Conservation (phyloP, 2,113 vertebrate genomes). For the Corynorhinus townsendii region DNA sequence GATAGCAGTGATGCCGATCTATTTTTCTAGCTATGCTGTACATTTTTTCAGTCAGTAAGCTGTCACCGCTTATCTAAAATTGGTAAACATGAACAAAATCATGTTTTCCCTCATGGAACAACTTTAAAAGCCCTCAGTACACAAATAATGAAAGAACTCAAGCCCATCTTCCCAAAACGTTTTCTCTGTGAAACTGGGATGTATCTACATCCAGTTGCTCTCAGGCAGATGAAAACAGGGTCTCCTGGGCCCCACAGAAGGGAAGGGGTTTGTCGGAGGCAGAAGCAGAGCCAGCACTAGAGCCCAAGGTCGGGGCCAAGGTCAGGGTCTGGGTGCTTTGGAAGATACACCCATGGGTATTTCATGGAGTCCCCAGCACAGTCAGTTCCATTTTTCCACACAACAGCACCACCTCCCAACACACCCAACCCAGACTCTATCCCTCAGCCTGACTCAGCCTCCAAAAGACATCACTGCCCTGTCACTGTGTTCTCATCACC, state of each 20-base stretch:
- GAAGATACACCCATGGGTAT: background rate
- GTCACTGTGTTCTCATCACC: no score
- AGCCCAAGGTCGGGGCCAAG: background rate
- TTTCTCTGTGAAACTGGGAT: background rate
- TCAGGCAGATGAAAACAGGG: background rate
- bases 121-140: conserved; percentile 13
- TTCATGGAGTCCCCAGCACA: background rate
- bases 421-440: background rate
- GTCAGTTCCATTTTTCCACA: background rate
- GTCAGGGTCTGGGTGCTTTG: background rate
- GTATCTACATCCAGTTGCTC: background rate
- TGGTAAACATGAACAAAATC: background rate
- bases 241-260: background rate
- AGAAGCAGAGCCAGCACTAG: background rate
- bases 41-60: background rate
- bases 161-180: background rate
- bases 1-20: background rate
- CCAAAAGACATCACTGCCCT: background rate
- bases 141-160: background rate
- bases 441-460: background rate
- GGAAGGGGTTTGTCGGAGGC: background rate
- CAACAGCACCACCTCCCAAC: background rate
- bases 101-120: background rate
- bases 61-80: background rate
- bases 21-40: background rate